Percentiles rank a stretch among this genome's conserved stretches.
Conservation (phyloP, 2,888 invertebrate species). For the Andrena flavipes region DNA sequence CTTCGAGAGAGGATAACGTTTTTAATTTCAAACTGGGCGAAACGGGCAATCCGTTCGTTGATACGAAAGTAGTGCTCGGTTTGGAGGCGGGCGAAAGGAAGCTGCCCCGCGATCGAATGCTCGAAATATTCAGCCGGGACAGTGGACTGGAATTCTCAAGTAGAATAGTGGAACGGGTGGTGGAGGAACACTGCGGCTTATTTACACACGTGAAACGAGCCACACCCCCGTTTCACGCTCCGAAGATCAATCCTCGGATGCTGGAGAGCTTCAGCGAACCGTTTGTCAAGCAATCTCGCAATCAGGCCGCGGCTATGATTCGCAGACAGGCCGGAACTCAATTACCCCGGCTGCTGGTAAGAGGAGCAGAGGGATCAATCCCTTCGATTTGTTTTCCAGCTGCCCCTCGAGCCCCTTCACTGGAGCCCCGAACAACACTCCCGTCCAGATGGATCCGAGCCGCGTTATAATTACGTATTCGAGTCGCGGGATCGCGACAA, state of each 20-base stretch:
- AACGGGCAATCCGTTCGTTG: no score
- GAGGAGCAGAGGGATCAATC: conserved; percentile 19
- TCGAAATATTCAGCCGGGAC: no score
- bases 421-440: neutral
- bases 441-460: neutral
- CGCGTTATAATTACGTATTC: conserved; percentile 8
- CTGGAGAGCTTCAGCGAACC: neutral
- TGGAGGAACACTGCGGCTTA: neutral
- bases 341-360: conserved; percentile 29
- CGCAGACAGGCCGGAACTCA: conserved; percentile 27
- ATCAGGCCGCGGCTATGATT: conserved; percentile 27
- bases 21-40: no score
- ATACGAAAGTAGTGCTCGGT: no score
- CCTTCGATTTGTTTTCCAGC: conserved; percentile 32
- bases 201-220: neutral
- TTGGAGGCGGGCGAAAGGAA: no score
- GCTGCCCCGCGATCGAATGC: no score
- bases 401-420: conserved; percentile 2
- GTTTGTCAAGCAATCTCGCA: conserved; percentile 33
- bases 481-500: conserved; percentile 6
- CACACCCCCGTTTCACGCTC: conserved; percentile 2
- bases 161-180: neutral
- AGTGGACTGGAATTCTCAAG: neutral
- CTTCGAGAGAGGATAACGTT: no score
- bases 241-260: neutral